Conservation (phyloP, 1,140 invertebrate genomes). For the Hermetia illucens region DNA sequence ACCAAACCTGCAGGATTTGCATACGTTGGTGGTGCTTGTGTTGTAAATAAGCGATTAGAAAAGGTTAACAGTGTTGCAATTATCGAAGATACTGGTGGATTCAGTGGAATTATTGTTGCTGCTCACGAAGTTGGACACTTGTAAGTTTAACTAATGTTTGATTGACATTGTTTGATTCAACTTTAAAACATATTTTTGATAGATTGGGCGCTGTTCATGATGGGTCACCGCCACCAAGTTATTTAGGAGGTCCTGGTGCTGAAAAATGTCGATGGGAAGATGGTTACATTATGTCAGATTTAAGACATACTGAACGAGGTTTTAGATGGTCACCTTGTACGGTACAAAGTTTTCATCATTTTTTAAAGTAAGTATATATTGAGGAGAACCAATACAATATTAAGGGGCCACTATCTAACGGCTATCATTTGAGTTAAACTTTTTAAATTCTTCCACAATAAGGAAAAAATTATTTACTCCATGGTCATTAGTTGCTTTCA, state of each 20-base stretch:
- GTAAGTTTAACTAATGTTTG: slow-evolving; percentile 72
- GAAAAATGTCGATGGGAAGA: slow-evolving; percentile 92
- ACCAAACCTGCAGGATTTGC: slow-evolving; percentile 94
- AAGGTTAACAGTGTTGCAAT: slow-evolving; percentile 94
- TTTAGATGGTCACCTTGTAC: slow-evolving; percentile 91
- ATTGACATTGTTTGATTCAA: not conserved
- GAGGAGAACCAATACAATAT: not conserved
- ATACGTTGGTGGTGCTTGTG: slow-evolving; percentile 89
- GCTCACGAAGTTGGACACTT: slow-evolving; percentile 93
- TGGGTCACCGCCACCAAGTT: slow-evolving; percentile 84
- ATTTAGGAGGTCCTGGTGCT: slow-evolving; percentile 87
- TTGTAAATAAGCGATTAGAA: slow-evolving; percentile 87
- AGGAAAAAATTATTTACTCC: no score
- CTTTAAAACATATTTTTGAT: slow-evolving; percentile 12
- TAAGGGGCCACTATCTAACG: no score
- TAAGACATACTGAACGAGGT: slow-evolving; percentile 84
- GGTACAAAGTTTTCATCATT: slow-evolving; percentile 89
- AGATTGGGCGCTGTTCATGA: slow-evolving; percentile 89
- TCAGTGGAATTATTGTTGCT: slow-evolving; percentile 90
- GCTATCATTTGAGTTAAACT: no score
- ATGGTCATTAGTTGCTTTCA: no score
- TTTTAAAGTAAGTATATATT: slow-evolving; percentile 62
- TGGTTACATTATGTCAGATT: slow-evolving; percentile 91
- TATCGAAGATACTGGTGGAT: slow-evolving; percentile 90
- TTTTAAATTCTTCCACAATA: no score